Conservation (phyloP, 2,113 vertebrate genomes). For the Platycercus adscitus region DNA sequence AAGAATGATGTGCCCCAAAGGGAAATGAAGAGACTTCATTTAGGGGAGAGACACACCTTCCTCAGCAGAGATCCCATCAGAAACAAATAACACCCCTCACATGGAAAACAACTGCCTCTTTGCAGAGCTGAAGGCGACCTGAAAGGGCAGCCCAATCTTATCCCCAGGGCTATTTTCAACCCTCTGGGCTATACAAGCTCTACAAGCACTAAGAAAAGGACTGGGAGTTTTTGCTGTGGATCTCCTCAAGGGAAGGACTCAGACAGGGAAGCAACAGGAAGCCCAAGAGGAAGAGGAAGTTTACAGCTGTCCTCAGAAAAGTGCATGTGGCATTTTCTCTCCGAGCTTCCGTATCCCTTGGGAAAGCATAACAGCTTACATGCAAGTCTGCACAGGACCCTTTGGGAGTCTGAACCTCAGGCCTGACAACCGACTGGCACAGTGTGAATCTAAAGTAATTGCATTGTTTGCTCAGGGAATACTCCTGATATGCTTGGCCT, state of each 20-base stretch:
- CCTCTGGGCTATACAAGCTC: neutral
- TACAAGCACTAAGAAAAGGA: neutral
- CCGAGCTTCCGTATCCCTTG: neutral
- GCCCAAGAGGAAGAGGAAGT: slow-evolving; percentile 5
- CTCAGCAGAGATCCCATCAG: neutral
- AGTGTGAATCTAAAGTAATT: slow-evolving; percentile 47
- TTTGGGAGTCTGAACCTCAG: neutral
- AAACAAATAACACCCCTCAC: neutral
- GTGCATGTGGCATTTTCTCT: neutral
- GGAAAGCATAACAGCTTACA: neutral
- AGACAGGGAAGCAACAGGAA: neutral
- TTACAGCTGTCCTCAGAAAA: slow-evolving; percentile 16
- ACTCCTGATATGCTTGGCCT: neutral
- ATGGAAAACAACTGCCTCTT: neutral
- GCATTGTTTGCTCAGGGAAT: slow-evolving; percentile 44
- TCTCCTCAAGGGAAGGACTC: neutral
- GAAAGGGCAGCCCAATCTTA: neutral
- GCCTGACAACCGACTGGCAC: slow-evolving; percentile 1
- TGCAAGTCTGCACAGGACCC: slow-evolving; percentile 19
- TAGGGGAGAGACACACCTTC: neutral
- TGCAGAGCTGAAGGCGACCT: neutral
- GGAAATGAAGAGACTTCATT: neutral
- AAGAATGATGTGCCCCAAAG: neutral
- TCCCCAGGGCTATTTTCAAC: neutral
- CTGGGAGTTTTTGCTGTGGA: neutral